Evolutionary conservation across 1,140 invertebrate genomes (phyloP), one percentile per base, ranked within the genome.

Genomic region (Drosophila kepulauana): DNA sequence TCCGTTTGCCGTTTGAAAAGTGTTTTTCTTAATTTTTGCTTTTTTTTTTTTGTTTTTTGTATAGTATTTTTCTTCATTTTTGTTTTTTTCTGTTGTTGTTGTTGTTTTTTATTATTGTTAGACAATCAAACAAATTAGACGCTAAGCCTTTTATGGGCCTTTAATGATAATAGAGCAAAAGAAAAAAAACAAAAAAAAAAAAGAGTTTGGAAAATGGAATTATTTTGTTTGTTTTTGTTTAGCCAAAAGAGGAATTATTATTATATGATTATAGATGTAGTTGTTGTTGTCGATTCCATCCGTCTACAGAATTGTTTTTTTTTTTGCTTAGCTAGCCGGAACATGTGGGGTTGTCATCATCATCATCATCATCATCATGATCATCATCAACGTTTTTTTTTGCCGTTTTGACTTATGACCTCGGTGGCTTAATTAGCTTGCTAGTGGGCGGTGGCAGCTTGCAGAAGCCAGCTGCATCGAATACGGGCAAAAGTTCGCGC

Each of bases 361-460:
- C 30, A 3, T 45, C 20, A 11, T 56, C 28, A 20, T 51, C 46
- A n/a, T 35, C 54, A 28, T 62, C 16, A 16, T 16, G 33, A 35
- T 73, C 46, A 33, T 66, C 43, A 11, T 28, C 20, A 25, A 0
- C 10, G 16, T 38, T 25, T 25, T 25, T 33, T 2, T 16, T 48
- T 16, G 16, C 16, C 46, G 16, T 48, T 33, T 74, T 48, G 52
- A 74, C 78, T 81, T 84, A 82, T 80, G 82, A 91, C 84, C 91
- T 89, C 85, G 91, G 85, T n/a, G 96, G 96, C 89, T 97, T 97
- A 79, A 97, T 95, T 76, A 95, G 94, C 80, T 96, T 95, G 77
- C 95, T 96, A 5, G 96, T 94, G 61, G 96, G 96, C 75, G 96
- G 95, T 43, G 96, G 95, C 92, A 97, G 95, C 93, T 97, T 96